Evolutionary conservation across 2,888 invertebrate species (phyloP).

Genomic region (Phaonia tiefii): DNA sequence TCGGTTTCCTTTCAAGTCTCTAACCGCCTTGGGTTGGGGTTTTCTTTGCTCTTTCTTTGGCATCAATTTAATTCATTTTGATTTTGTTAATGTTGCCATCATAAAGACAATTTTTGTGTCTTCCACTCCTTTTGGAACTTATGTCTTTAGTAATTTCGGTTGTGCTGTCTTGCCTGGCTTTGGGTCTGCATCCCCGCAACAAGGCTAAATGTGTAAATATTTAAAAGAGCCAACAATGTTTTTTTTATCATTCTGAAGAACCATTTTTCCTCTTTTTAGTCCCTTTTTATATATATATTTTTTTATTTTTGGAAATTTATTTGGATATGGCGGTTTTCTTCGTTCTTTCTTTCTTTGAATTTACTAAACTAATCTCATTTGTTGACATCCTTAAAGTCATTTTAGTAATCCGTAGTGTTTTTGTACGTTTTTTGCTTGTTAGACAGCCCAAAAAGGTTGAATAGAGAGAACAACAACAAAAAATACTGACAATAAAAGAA

Average conservation of each 20-base stretch:
- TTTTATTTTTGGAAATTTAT: constrained; percentile 4
- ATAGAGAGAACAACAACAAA: neutral
- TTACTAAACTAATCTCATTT: constrained; percentile 38
- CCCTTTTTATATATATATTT: constrained; percentile 41
- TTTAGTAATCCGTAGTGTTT: constrained; percentile 14
- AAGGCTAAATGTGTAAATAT: constrained; percentile 52
- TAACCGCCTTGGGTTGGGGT: constrained; percentile 24
- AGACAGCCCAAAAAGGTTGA: neutral
- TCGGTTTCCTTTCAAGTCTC: constrained; percentile 37
- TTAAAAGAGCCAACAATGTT: constrained; percentile 33
- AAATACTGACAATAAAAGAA: constrained; percentile 6
- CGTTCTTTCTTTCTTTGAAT: neutral
- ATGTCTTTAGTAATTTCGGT: neutral
- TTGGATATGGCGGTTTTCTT: neutral
- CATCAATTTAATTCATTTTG: constrained; percentile 18
- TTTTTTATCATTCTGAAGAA: neutral
- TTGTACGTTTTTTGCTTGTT: constrained; percentile 8
- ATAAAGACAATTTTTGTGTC: constrained; percentile 14
- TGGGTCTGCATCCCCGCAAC: constrained; percentile 8
- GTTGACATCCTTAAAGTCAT: constrained; percentile 43
- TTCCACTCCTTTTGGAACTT: neutral
- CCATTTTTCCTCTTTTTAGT: constrained; percentile 22
- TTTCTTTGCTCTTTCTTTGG: constrained; percentile 14
- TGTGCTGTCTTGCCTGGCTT: neutral
- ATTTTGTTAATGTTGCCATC: constrained; percentile 28